Percentiles rank a stretch among this genome's conserved stretches.
phyloP scores from a whole-genome alignment of 2,797 vertebrate genomes.

The Chaenodraco wilsoni region DNA sequence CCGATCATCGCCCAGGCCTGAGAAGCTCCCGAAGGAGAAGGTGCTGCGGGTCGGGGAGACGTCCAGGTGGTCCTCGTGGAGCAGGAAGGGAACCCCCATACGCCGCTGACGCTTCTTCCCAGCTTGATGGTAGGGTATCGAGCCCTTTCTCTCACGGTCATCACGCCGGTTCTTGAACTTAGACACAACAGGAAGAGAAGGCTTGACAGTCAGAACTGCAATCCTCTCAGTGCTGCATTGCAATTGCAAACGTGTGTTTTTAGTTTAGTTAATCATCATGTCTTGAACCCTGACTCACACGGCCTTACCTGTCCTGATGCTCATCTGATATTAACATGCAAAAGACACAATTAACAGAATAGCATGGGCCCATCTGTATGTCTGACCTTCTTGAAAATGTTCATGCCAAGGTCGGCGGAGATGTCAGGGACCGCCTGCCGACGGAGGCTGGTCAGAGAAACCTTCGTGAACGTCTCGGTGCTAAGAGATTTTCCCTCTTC shows the following conservation, averaged over 20 bases:
- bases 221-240: neutral
- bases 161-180: conserved; percentile 97
- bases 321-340: neutral
- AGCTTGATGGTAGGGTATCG: conserved; percentile 93
- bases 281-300: neutral
- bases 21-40: conserved; percentile 97
- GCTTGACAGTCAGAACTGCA: neutral
- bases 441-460: conserved; percentile 94
- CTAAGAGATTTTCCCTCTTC: conserved; percentile 95
- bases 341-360: neutral
- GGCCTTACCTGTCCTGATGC: neutral
- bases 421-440: conserved; percentile 96
- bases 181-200: neutral
- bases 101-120: conserved; percentile 95
- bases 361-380: neutral
- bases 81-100: conserved; percentile 95
- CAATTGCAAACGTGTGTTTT: neutral
- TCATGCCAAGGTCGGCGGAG: conserved; percentile 95
- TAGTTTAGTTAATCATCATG: neutral
- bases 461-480: conserved; percentile 92
- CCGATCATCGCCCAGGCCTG: conserved; percentile 94
- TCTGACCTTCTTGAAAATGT: conserved; percentile 96
- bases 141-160: conserved; percentile 96
- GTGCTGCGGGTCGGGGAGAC: conserved; percentile 97
- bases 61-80: conserved; percentile 95